phyloP scores from a whole-genome alignment of 2,888 invertebrate species.

The Flexamia atlantica region DNA sequence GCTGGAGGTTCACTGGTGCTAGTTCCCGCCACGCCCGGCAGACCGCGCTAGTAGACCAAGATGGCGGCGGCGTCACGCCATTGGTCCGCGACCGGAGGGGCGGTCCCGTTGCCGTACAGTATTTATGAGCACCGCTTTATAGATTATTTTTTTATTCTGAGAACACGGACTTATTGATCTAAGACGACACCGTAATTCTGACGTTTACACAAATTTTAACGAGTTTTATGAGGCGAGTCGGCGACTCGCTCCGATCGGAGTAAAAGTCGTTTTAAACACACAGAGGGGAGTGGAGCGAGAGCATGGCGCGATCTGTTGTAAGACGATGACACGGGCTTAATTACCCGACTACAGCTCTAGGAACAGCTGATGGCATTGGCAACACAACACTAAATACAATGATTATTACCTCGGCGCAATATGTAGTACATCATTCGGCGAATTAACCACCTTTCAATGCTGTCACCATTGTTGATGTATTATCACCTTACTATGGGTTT shows the following conservation, averaged over 20 bases:
- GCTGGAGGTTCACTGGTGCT: constrained; percentile 47
- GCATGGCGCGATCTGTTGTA: constrained; percentile 5
- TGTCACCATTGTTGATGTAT: no score
- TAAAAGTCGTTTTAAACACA: not conserved
- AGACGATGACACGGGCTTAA: constrained; percentile 19
- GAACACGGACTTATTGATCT: constrained; percentile 59
- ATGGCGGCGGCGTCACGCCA: constrained; percentile 42
- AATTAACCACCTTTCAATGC: no score
- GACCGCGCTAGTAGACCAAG: constrained; percentile 58
- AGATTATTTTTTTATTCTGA: constrained; percentile 57
- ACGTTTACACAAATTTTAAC: constrained; percentile 60
- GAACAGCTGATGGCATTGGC: constrained; percentile 27
- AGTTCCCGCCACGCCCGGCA: constrained; percentile 62
- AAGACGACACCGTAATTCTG: constrained; percentile 57
- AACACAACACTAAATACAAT: not conserved
- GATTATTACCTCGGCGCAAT: not conserved
- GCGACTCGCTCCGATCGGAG: not conserved
- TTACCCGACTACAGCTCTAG: not conserved
- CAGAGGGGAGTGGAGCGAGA: not conserved
- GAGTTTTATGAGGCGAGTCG: constrained; percentile 46
- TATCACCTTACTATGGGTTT: no score
- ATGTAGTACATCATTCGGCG: no score
- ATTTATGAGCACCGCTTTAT: constrained; percentile 61
- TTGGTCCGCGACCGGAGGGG: constrained; percentile 45
- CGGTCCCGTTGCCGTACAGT: constrained; percentile 32